Base-by-base conservation (phyloP, 30 jellyfish, hydroid and myxozoan genomes). In the Pelagia noctiluca region DNA sequence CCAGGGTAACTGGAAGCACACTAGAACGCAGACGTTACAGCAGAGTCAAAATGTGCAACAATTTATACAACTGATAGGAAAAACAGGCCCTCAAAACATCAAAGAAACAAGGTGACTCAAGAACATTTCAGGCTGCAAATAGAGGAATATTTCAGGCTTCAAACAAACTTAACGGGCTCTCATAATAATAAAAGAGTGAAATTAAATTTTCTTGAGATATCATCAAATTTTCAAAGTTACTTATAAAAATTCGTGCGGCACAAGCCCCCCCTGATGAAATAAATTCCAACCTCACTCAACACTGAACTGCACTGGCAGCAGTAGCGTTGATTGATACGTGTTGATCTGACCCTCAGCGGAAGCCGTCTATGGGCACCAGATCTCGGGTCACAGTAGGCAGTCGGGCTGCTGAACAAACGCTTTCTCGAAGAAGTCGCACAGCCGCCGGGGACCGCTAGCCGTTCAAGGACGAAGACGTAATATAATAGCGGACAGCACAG, bases 291-390 rank as follows among this genome's bases (percentile, higher is more conserved):
- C 26, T 75, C 87, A 50, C 76, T 77, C 76, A 53, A 63, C 76
- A 61, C 33, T 28, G 23, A 42, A 52, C 57, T 46, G 67, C 47
- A 30, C 82, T 63, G 90, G 82, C 64, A 63, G 68, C 67, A 16
- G 48, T 47, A 29, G 80, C 37, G 83, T 57, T 75, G 96, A 86
- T 75, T 86, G 96, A 86, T 69, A 57, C 64, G 82, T 71, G 89
- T 86, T 86, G 96, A 86, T 86, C 29, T 79, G 96, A 86, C 96
- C 96, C 96, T 82, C 96, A 86, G 90, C 96, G 96, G 96, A 86
- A 86, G 76, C 96, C 68, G 96, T 86, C 88, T 86, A 86, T 65
- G 89, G 77, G 92, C 92, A 73, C 67, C 49, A 54, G 89, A 65
- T 66, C 71, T 86, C 76, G 48, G 82, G 76, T 86, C 96, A 86